A percentile compares a stretch with the other conserved stretches of the same genome.
These are phyloP conservation scores for Pangasianodon hypophthalmus DNA, from an alignment of 2,113 vertebrate species.

Conservation along the genomic window DNA sequence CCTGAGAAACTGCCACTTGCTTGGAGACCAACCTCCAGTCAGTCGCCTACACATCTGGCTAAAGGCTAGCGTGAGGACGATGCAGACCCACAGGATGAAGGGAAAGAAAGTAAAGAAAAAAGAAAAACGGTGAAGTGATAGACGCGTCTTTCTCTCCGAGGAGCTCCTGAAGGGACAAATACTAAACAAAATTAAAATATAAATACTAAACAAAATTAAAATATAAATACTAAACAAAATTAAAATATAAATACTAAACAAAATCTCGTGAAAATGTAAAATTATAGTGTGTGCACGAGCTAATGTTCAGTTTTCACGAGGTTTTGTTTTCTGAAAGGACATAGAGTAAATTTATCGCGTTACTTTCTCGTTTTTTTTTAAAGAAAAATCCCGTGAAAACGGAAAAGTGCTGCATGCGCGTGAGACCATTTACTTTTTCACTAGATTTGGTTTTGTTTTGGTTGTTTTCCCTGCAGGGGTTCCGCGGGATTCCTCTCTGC, in stretches of 20 bases:
- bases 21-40: slow-evolving; percentile 36
- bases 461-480: background rate
- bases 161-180: background rate
- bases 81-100: background rate
- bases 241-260: background rate
- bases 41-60: background rate
- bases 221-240: background rate
- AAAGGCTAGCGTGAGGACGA: background rate
- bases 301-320: background rate
- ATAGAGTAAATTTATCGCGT: background rate
- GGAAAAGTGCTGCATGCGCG: background rate
- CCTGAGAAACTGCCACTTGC: slow-evolving; percentile 53
- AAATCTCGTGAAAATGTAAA: background rate
- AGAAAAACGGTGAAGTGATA: background rate
- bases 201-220: background rate
- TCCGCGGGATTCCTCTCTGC: slow-evolving; percentile 21
- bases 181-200: background rate
- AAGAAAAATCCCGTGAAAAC: background rate
- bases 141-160: background rate
- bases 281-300: background rate
- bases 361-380: background rate
- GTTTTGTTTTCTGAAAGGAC: background rate
- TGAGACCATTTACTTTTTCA: background rate
- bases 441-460: background rate
- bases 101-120: background rate